phyloP scores from a whole-genome alignment of 2,888 invertebrate species.

The Taphrorychus bicolor region DNA sequence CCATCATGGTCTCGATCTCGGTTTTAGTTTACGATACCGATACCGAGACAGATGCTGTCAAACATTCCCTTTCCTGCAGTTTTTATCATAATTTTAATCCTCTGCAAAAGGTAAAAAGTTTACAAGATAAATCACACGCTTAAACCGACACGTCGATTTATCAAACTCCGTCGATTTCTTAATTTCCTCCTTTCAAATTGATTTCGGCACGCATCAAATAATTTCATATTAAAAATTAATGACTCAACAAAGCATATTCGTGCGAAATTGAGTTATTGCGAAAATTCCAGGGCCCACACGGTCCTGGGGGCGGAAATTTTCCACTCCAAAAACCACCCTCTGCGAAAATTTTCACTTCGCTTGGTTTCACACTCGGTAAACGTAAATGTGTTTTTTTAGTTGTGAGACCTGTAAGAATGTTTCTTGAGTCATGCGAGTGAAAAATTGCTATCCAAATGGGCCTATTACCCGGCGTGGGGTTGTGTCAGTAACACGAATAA shows the following conservation, averaged over 20 bases:
- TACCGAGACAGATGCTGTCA: background rate
- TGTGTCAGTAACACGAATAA: background rate
- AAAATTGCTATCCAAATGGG: background rate
- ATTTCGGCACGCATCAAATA: constrained; percentile 25
- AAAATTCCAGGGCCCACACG: constrained; percentile 33
- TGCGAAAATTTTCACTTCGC: constrained; percentile 29
- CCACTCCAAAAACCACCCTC: constrained; percentile 35
- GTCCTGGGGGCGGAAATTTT: constrained; percentile 32
- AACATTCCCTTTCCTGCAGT: background rate
- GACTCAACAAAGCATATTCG: constrained; percentile 31
- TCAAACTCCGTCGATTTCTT: constrained; percentile 12
- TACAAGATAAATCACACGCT: constrained; percentile 8
- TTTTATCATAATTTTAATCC: background rate
- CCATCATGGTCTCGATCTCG: background rate
- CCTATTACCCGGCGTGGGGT: background rate
- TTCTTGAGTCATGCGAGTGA: background rate
- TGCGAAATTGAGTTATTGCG: constrained; percentile 38
- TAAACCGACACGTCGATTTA: constrained; percentile 8
- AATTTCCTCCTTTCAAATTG: constrained; percentile 23
- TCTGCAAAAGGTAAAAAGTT: background rate
- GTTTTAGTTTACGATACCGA: background rate
- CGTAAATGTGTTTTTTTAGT: constrained; percentile 23
- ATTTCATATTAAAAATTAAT: constrained; percentile 38
- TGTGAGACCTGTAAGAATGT: background rate
- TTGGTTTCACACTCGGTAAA: constrained; percentile 25